Conservation (phyloP, 2,797 vertebrate genomes). For the Urosaurus nigricauda region DNA sequence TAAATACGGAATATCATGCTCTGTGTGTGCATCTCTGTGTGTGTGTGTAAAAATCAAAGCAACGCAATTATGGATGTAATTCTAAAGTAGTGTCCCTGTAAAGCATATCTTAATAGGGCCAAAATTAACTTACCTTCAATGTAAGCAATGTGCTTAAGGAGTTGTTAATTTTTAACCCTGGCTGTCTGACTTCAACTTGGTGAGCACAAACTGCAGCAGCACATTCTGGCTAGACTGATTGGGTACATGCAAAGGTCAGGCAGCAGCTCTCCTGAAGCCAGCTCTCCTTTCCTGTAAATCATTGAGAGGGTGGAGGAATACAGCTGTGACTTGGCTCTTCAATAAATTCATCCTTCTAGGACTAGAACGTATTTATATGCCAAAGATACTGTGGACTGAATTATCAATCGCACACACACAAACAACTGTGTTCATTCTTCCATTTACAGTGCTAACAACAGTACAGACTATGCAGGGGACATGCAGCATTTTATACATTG, state of each 20-base stretch:
- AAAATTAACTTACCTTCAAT: not conserved
- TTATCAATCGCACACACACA: accelerated
- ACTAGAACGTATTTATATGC: slow-evolving; percentile 13
- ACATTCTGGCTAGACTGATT: slow-evolving; percentile 14
- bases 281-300: slow-evolving; percentile 43
- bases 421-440: not conserved
- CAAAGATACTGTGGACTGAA: accelerated
- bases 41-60: not conserved
- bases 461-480: not conserved
- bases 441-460: not conserved
- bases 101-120: not conserved
- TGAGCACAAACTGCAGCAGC: not conserved
- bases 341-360: not conserved
- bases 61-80: not conserved
- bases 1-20: not conserved
- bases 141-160: not conserved
- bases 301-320: not conserved
- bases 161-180: slow-evolving; percentile 74
- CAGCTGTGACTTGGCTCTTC: accelerated
- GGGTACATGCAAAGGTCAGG: not conserved
- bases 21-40: not conserved
- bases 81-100: not conserved
- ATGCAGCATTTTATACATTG: not conserved
- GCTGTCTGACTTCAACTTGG: slow-evolving; percentile 57
- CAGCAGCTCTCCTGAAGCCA: not conserved